These are phyloP conservation scores for Ectemnius continuus DNA, from an alignment of 2,888 invertebrate species.

Conservation along the genomic window DNA sequence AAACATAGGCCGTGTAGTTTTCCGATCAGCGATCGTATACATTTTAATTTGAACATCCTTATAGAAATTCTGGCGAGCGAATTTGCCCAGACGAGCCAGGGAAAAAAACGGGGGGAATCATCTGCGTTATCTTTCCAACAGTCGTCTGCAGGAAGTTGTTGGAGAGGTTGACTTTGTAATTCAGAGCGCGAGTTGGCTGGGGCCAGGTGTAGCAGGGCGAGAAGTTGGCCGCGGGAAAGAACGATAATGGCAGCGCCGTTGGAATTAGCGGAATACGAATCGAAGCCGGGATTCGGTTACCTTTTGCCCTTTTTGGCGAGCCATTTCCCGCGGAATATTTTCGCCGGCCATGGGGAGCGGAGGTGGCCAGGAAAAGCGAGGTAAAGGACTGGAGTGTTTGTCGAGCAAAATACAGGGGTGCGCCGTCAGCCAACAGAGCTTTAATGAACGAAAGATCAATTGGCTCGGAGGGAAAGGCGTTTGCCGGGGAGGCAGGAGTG, in stretches of 20 bases:
- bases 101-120: no score
- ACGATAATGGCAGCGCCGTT: background rate
- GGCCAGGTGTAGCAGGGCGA: no score
- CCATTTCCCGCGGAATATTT: background rate
- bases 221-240: no score
- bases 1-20: background rate
- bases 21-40: constrained; percentile 1
- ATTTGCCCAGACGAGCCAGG: background rate
- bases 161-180: no score
- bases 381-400: constrained; percentile 9
- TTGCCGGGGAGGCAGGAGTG: background rate
- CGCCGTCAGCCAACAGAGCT: constrained; percentile 11
- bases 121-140: no score
- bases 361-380: constrained; percentile 1
- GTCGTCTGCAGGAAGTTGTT: no score
- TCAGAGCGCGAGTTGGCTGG: no score
- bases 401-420: constrained; percentile 12
- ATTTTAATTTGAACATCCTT: constrained; percentile 4
- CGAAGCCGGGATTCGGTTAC: background rate
- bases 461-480: constrained; percentile 17
- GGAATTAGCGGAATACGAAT: constrained; percentile 5
- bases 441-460: constrained; percentile 27
- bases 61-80: background rate
- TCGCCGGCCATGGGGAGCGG: background rate
- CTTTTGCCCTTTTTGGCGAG: background rate